phyloP scores from a whole-genome alignment of 2,797 vertebrate genomes.

The Siniperca obscura region DNA sequence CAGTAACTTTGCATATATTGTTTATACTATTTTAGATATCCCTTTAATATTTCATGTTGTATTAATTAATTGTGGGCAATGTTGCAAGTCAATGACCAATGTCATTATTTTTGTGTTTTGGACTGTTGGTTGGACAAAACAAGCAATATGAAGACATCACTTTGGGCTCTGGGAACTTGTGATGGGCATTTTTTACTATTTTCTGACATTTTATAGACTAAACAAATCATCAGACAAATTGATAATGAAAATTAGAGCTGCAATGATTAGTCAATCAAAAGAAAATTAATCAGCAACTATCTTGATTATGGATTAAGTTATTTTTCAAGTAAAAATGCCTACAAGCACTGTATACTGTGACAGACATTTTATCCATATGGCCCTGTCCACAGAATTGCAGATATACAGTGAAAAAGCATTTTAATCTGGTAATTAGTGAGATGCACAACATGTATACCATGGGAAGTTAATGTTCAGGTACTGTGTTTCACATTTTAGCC shows the following conservation, averaged over 20 bases:
- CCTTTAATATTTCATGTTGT: background rate
- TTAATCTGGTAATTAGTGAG: background rate
- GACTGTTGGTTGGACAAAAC: background rate
- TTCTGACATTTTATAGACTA: background rate
- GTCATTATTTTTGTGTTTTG: background rate
- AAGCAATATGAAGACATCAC: background rate
- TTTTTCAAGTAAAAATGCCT: background rate
- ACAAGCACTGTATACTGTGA: background rate
- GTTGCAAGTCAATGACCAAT: background rate
- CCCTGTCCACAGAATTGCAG: background rate
- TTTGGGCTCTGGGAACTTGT: background rate
- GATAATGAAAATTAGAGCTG: background rate
- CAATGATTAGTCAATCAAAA: too few species aligned
- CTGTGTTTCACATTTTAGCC: background rate
- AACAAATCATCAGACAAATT: background rate
- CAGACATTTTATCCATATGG: background rate
- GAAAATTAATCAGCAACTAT: too few species aligned
- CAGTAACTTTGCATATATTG: too few species aligned
- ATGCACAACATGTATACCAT: background rate
- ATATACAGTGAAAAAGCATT: background rate
- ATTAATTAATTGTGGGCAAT: background rate
- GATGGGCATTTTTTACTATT: background rate
- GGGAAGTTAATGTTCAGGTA: background rate
- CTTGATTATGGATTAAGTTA: background rate
- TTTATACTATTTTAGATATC: background rate